phyloP scores from a whole-genome alignment of 2,888 invertebrate species.

The Mythimna impura region DNA sequence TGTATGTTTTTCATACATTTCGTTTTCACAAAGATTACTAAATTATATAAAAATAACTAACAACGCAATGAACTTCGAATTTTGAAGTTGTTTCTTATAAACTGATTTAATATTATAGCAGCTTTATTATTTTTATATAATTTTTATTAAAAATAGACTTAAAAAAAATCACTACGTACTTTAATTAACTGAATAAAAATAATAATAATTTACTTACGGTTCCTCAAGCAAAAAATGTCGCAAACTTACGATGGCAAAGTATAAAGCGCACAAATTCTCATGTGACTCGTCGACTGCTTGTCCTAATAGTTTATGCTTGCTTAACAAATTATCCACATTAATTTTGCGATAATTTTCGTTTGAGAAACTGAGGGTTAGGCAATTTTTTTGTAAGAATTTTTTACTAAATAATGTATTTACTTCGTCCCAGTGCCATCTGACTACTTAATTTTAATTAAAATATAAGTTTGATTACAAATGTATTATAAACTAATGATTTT shows the following conservation, averaged over 20 bases:
- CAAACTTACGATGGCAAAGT: neutral
- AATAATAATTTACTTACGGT: neutral
- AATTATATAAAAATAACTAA: neutral
- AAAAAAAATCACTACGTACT: constrained; percentile 33
- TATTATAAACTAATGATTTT: constrained; percentile 24
- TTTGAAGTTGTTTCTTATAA: neutral
- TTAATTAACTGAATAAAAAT: constrained; percentile 4
- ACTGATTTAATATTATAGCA: constrained; percentile 33
- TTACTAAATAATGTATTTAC: constrained; percentile 12
- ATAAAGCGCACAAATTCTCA: no score
- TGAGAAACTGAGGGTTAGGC: neutral
- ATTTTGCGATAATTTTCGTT: neutral
- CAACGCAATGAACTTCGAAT: constrained; percentile 33
- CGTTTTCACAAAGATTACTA: neutral
- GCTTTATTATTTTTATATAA: constrained; percentile 46
- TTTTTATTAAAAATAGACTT: constrained; percentile 26
- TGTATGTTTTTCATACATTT: neutral
- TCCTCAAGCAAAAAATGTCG: neutral
- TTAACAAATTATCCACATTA: no score
- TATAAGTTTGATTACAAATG: constrained; percentile 19
- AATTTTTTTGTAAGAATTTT: constrained; percentile 32
- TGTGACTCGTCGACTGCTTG: no score
- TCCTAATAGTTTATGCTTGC: no score
- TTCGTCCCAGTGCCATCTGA: constrained; percentile 50
- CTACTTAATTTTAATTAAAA: constrained; percentile 43